Base-by-base conservation (phyloP, 2,113 vertebrate genomes). In the Machaerirhynchus nigripectus region DNA sequence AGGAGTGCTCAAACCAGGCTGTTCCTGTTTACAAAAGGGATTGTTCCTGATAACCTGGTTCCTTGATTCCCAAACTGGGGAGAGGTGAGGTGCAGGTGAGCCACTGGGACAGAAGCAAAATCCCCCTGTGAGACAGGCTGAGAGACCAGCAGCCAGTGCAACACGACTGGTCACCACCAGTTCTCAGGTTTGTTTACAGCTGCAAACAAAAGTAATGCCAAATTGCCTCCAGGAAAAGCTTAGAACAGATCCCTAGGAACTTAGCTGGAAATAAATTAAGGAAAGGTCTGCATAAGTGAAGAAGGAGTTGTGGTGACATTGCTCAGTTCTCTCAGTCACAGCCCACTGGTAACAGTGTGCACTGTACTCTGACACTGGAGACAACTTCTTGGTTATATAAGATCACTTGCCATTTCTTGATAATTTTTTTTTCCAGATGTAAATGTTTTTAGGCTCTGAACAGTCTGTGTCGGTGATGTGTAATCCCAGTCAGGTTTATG, bases 401-500 rank as follows among this genome's bases (percentile, higher is more conserved):
- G 31, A 60, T 65, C 55, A 44, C 17, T 42, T 64, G 21, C 11
- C 11, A 27, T 44, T 57, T 71, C 59, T 67, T 39, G 19, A 20
- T 42, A 9, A 2, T 3, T 55, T 46, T 49, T 49, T 13, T 7
- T 9, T 0, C 5, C 3, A 31, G 6, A 53, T 33, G 55, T 55
- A 68, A 83, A 40, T 59, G 4, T 22, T 76, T n/a, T 76, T 67
- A n/a, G 46, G 39, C 35, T 89, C 53, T 68, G 15, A 68, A 37
- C 3, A 23, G 7, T 47, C 46, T n/a, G 1, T 22, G 33, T 90
- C 0, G 0, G 31, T 53, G 31, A 44, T 67, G 37, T 70, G 31
- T 24, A 65, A 20, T 37, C 28, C 26, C 30, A 35, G 7, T 18
- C 40, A 75, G 13, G 30, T 61, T 82, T 40, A 37, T 39, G 67